Base-by-base conservation (phyloP, 2,888 invertebrate species). In the Pseudococcus jackbeardsleyi region DNA sequence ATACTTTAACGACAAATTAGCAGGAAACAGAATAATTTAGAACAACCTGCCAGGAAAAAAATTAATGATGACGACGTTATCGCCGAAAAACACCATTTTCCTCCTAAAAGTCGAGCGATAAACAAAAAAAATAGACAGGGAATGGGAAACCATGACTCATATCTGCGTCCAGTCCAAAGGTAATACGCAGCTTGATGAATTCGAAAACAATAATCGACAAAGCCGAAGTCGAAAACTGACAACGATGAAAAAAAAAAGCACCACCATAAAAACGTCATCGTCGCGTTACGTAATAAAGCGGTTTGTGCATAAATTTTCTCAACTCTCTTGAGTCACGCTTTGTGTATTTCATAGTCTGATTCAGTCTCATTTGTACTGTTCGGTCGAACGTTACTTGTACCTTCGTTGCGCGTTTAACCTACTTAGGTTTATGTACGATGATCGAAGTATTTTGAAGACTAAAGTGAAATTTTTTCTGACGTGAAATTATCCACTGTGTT, bases 271-370 rank as follows among this genome's bases (percentile, higher is more conserved):
- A 82, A 42, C 79, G 79, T 82, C 79, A 82, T 82, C 33, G 33
- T 46, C 17, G 15, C 19, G 46, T 82, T 33, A 82, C 79, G 46
- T 46, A 33, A 82, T 82, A 82, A 82, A 82, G 79, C 79, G 79
- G 79, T 82, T 46, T 82, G 79, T 82, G 79, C 79, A 82, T 82
- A 82, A 82, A 82, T 82, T 82, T 82, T 82, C 46, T 46, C 79
- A 82, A 19, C 79, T 82, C 79, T 82, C 79, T 82, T 82, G 79
- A 82, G 79, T 82, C 79, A 82, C 79, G 79, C 19, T 82, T 82
- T 42, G 79, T 79, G 79, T 82, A 46, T 82, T 82, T 82, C 79
- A 46, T 82, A 82, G 46, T 82, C 46, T 82, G 79, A 82, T 82
- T 82, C 79, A 82, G 79, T 82, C 46, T 82, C 46, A 82, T 42